A percentile compares a stretch with the other conserved stretches of the same genome.
phyloP scores from a whole-genome alignment of 2,888 invertebrate species.

The Gandaritis pyraliata region DNA sequence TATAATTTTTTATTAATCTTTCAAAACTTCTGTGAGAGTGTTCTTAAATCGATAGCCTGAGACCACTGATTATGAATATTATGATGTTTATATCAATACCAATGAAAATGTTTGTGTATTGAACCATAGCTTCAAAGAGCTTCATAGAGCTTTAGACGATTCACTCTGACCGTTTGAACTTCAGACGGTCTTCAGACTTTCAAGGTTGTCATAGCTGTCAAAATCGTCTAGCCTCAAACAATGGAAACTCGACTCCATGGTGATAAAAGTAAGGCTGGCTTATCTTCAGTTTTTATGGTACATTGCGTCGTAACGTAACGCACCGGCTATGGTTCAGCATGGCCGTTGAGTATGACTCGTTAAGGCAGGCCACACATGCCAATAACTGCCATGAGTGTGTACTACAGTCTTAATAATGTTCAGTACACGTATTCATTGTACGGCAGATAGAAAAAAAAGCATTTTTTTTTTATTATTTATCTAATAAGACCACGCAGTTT shows the following conservation, averaged over 20 bases:
- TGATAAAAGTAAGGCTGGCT: constrained; percentile 73
- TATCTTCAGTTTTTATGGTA: constrained; percentile 77
- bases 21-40: too few relatives aligned
- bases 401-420: constrained; percentile 12
- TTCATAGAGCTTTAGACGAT: too few relatives aligned
- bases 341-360: constrained; percentile 46
- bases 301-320: constrained; percentile 59
- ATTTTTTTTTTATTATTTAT: too few relatives aligned
- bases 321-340: constrained; percentile 50
- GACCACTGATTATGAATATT: too few relatives aligned
- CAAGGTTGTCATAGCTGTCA: neutral
- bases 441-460: neutral
- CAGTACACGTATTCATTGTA: neutral
- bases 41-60: too few relatives aligned
- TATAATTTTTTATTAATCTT: too few relatives aligned
- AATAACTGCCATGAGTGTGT: constrained; percentile 13
- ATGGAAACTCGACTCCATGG: constrained; percentile 47
- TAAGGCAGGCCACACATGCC: constrained; percentile 29
- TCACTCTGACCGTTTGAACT: too few relatives aligned
- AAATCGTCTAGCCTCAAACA: constrained; percentile 42
- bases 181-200: too few relatives aligned
- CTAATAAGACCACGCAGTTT: neutral
- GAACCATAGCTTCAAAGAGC: too few relatives aligned
- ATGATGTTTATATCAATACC: too few relatives aligned
- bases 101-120: too few relatives aligned